A percentile compares a stretch with the other conserved stretches of the same genome.
Conservation (phyloP, 2,888 invertebrate genomes). For the Metacarcinus magister region DNA sequence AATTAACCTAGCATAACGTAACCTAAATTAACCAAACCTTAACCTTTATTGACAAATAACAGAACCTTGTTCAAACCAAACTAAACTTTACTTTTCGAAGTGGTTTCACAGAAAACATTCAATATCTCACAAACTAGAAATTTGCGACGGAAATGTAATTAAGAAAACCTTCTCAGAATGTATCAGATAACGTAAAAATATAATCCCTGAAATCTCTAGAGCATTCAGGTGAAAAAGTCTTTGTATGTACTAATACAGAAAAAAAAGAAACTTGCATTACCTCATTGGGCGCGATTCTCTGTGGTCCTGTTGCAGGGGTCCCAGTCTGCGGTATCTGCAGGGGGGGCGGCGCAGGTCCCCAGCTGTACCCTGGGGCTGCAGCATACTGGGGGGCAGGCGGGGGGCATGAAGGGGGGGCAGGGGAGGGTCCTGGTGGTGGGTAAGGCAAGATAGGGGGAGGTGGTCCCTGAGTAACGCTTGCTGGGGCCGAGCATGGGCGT, state of each 20-base stretch:
- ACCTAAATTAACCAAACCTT: too few relatives aligned
- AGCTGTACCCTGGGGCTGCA: neutral
- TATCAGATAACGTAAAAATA: too few relatives aligned
- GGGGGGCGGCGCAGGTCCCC: constrained; percentile 34
- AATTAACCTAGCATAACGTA: too few relatives aligned
- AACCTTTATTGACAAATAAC: too few relatives aligned
- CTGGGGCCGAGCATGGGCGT: neutral
- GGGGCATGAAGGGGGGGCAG: constrained; percentile 60
- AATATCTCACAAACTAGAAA: too few relatives aligned
- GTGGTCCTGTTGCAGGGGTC: neutral
- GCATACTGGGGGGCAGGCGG: constrained; percentile 37
- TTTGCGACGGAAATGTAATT: too few relatives aligned
- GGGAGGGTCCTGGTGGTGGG: constrained; percentile 56
- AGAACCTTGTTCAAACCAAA: too few relatives aligned
- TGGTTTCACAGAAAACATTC: too few relatives aligned
- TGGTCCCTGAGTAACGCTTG: neutral
- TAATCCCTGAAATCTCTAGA: too few relatives aligned
- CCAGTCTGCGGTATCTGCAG: constrained; percentile 16
- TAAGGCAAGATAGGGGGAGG: neutral
- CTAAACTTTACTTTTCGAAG: too few relatives aligned
- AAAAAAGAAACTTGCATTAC: neutral
- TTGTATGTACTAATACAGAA: neutral
- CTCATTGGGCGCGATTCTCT: neutral
- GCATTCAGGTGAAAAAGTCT: neutral
- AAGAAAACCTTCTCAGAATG: too few relatives aligned